These are phyloP conservation scores for Trachops cirrhosus DNA, from an alignment of 2,797 vertebrate species.

Conservation along the genomic window DNA sequence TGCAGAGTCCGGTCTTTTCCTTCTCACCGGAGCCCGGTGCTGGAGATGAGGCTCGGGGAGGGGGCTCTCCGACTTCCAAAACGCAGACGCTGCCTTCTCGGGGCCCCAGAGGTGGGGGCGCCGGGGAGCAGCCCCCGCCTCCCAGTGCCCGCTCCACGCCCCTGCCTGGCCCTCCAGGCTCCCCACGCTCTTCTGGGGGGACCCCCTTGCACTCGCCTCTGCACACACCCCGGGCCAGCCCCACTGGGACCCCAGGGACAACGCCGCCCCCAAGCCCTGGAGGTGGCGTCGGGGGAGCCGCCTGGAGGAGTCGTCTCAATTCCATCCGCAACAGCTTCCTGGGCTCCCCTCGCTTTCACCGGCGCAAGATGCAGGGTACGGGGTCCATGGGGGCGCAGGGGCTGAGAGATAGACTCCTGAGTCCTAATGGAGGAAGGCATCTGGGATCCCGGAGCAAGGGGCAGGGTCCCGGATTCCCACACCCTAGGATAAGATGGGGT, in stretches of 20 bases:
- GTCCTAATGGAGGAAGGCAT: neutral
- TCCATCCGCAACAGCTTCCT: constrained; percentile 96
- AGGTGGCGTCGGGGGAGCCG: constrained; percentile 90
- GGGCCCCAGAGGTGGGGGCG: constrained; percentile 88
- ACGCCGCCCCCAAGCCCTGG: constrained; percentile 91
- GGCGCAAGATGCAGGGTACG: constrained; percentile 93
- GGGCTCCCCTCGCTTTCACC: constrained; percentile 94
- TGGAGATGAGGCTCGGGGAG: constrained; percentile 74
- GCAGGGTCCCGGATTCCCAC: neutral
- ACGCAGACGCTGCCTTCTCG: constrained; percentile 92
- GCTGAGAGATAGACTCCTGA: neutral
- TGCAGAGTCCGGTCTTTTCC: constrained; percentile 79
- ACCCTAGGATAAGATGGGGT: neutral
- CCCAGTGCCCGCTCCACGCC: constrained; percentile 87
- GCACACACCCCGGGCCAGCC: constrained; percentile 91
- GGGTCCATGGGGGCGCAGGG: neutral
- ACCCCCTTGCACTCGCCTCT: constrained; percentile 94
- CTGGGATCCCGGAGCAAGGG: neutral
- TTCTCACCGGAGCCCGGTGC: constrained; percentile 87
- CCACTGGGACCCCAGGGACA: constrained; percentile 85
- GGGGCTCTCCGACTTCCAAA: constrained; percentile 86
- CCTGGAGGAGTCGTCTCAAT: constrained; percentile 95
- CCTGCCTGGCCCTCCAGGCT: constrained; percentile 85
- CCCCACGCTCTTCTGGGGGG: constrained; percentile 87
- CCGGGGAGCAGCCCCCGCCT: constrained; percentile 87